phyloP scores from a whole-genome alignment of 2,797 vertebrate species.

The Xiphorhynchus erythropygius region DNA sequence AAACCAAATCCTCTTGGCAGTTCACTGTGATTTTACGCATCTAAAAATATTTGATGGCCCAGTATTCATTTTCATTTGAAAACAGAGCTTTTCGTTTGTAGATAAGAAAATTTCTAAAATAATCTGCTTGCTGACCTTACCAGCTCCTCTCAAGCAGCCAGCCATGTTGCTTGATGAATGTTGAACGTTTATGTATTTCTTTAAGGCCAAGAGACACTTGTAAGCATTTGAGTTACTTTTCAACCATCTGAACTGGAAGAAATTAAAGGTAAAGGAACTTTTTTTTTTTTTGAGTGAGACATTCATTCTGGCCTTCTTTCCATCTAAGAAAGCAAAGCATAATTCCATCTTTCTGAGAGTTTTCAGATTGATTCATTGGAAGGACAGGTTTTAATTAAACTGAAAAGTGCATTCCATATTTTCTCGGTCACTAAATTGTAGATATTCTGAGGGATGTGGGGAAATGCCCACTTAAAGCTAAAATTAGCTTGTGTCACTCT shows the following conservation, averaged over 20 bases:
- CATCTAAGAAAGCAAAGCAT: neutral
- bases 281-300: neutral
- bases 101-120: neutral
- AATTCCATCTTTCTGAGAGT: slow-evolving; percentile 1
- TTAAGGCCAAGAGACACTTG: slow-evolving; percentile 32
- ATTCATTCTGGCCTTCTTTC: neutral
- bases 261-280: slow-evolving; percentile 1
- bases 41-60: neutral
- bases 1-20: neutral
- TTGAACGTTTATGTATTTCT: slow-evolving; percentile 6
- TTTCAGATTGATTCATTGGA: slow-evolving; percentile 22
- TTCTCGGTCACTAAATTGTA: slow-evolving; percentile 39
- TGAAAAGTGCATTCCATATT: neutral
- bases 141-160: neutral
- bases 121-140: neutral
- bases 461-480: slow-evolving; percentile 17
- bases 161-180: neutral
- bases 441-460: slow-evolving; percentile 14
- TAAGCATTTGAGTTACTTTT: slow-evolving; percentile 19
- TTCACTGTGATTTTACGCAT: neutral
- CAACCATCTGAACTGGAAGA: neutral
- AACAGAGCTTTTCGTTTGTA: neutral
- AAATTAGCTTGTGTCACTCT: slow-evolving; percentile 10
- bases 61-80: neutral
- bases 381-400: slow-evolving; percentile 40